These are phyloP conservation scores for Laothoe populi DNA, from an alignment of 2,888 invertebrate species.

Conservation along the genomic window DNA sequence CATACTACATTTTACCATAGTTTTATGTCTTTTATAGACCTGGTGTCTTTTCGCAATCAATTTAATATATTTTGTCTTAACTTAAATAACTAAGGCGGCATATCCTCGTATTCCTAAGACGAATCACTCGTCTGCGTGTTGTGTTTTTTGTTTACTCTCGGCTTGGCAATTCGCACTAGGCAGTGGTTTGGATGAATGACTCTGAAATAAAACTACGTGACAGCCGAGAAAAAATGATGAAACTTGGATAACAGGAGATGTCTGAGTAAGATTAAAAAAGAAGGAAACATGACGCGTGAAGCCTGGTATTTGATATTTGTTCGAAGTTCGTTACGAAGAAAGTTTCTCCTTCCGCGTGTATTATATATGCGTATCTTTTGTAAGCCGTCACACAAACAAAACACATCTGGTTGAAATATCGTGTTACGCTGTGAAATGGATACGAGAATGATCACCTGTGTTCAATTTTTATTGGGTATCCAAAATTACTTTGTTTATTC, in stretches of 20 bases:
- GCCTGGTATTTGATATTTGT: conserved; percentile 41
- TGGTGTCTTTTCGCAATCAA: not conserved
- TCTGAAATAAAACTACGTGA: conserved; percentile 37
- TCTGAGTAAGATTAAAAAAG: conserved; percentile 53
- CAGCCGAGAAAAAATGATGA: conserved; percentile 34
- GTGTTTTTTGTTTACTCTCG: conserved; percentile 1
- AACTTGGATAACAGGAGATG: conserved; percentile 41
- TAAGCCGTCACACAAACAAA: conserved; percentile 23
- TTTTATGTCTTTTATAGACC: conserved; percentile 11
- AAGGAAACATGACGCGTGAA: conserved; percentile 36
- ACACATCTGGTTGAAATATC: conserved; percentile 23
- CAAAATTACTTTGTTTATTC: not conserved
- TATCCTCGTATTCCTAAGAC: not conserved
- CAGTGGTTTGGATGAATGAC: conserved; percentile 44
- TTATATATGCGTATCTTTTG: conserved; percentile 31
- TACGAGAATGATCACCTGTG: conserved; percentile 14
- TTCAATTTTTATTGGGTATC: not conserved
- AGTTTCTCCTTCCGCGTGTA: not conserved
- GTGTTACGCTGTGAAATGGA: conserved; percentile 18
- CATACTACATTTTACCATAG: conserved; percentile 22
- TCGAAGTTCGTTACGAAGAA: conserved; percentile 32
- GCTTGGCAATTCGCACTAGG: conserved; percentile 32
- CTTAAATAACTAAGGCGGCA: not conserved
- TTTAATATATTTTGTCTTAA: not conserved
- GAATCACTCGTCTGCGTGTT: not conserved